Percentiles rank a stretch among this genome's conserved stretches.
Conservation (phyloP, 2,113 vertebrate genomes). For the Gymnogyps californianus region DNA sequence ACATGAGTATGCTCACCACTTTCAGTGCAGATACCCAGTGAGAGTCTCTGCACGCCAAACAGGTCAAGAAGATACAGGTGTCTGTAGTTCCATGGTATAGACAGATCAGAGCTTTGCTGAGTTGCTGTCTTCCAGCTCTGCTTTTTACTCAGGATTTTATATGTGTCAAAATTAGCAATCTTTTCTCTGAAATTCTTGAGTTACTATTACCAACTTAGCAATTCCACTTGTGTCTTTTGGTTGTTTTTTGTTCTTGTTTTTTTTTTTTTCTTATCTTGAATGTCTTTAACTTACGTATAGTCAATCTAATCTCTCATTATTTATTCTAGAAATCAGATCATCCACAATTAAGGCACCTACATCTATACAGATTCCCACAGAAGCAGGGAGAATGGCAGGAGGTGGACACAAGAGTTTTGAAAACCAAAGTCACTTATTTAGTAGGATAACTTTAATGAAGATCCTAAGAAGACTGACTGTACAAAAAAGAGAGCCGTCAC, state of each 20-base stretch:
- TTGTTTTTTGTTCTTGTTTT: rapidly evolving
- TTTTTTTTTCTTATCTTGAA: background rate
- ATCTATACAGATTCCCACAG: background rate
- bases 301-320: background rate
- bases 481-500: background rate
- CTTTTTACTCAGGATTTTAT: background rate
- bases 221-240: background rate
- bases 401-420: background rate
- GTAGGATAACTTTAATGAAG: background rate
- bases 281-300: background rate
- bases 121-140: background rate
- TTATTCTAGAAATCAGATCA: background rate
- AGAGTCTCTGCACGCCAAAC: background rate
- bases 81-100: background rate
- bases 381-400: background rate
- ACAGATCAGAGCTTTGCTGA: background rate
- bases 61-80: background rate
- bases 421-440: background rate
- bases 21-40: background rate
- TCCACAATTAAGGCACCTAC: background rate
- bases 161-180: background rate
- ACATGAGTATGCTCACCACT: background rate
- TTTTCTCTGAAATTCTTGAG: background rate
- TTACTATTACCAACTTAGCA: background rate
- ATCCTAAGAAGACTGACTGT: background rate